Base-by-base conservation (phyloP, 2,888 invertebrate genomes). In the Schrankia costaestrigalis region DNA sequence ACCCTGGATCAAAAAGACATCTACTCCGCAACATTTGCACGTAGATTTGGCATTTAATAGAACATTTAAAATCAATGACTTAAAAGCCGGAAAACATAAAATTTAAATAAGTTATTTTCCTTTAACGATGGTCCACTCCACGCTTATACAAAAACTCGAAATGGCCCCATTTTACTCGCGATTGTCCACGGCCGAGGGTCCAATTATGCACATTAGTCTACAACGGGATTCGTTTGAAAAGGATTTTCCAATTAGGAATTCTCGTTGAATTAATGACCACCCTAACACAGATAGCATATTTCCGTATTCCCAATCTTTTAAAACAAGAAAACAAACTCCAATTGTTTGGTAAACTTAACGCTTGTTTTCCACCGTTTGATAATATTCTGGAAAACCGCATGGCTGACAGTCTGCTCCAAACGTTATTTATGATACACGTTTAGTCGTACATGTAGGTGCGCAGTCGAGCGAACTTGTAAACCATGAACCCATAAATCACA, bases 221-320 rank as follows among this genome's bases (percentile, higher is more conserved):
- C 61, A 66, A 63, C 59, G 62, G 57, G 63, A 58, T 62, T 69
- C 63, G 64, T 76, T 64, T 71, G 71, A 76, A 74, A 69, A 73
- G 77, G 74, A 78, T 77, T 77, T 65, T 69, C 71, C 74, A 78
- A 78, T 78, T 11, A 77, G 59, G 63, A 59, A 43, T 56, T 59
- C 67, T 67, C 70, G 56, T 76, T 69, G 73, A 78, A 78, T 78
- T 76, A 79, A 80, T 77, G 67, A 54, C 59, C 56, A 63, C 58
- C 52, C 63, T 63, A 58, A 56, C 63, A 58, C 59, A 68, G 66
- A 71, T 71, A 71, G 70, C 75, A 72, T 65, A 66, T 65, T 58
- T 64, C 60, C 63, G 63, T 69, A 58, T 63, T 54, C 62, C 56
- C 51, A 53, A 63, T 66, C 59, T 60, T 54, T 52, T 54, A 43